phyloP scores from a whole-genome alignment of 2,797 vertebrate species.

The Girardinus metallicus region DNA sequence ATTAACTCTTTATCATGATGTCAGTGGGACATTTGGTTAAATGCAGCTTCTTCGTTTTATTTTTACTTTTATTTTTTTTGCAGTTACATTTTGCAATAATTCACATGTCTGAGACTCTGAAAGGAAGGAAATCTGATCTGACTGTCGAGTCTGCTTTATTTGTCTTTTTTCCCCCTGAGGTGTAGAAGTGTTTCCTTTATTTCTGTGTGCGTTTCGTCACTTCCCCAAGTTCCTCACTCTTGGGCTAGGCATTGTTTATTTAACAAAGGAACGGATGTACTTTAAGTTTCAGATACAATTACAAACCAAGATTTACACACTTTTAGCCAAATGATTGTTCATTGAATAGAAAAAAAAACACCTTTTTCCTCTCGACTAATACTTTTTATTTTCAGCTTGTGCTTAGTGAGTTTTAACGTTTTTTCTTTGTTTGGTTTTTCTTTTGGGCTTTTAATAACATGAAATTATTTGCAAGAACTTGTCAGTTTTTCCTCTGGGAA shows the following conservation, averaged over 20 bases:
- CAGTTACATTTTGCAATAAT: constrained; percentile 25
- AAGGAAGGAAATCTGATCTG: constrained; percentile 26
- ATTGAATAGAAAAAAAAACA: background rate
- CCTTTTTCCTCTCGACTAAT: background rate
- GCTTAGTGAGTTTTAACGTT: background rate
- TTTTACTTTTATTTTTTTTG: background rate
- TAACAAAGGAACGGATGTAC: background rate
- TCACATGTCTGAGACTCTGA: background rate
- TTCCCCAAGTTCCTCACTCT: constrained; percentile 4
- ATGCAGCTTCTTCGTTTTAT: constrained; percentile 35
- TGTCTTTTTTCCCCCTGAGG: constrained; percentile 15
- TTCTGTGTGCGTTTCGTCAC: constrained; percentile 8
- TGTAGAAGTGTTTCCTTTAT: constrained; percentile 12
- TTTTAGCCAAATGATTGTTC: background rate
- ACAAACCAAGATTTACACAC: background rate
- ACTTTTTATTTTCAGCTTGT: background rate
- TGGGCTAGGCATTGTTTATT: background rate
- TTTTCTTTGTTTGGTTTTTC: background rate
- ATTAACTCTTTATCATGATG: constrained; percentile 34
- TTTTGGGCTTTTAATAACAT: too few relatives aligned
- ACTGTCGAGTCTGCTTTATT: constrained; percentile 15
- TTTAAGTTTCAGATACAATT: background rate
- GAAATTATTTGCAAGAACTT: background rate
- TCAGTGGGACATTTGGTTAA: constrained; percentile 31
- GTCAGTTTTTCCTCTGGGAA: background rate